phyloP scores from a whole-genome alignment of 1,140 invertebrate species.

The Cyrtorhinus lividipennis region DNA sequence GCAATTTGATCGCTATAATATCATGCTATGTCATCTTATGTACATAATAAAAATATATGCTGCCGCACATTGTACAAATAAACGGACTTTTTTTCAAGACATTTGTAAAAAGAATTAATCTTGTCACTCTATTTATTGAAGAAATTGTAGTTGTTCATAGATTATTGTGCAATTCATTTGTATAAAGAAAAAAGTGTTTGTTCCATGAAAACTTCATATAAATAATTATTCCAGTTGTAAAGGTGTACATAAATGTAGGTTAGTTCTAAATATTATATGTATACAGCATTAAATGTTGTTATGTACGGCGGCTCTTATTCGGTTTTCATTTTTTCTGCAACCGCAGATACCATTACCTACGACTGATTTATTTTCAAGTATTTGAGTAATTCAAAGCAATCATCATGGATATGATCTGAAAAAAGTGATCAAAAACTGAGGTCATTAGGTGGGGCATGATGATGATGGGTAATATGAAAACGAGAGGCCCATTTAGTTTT shows the following conservation, averaged over 20 bases:
- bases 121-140: conserved; percentile 9
- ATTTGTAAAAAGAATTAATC: conserved; percentile 12
- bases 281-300: conserved; percentile 21
- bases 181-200: background rate
- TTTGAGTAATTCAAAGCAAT: background rate
- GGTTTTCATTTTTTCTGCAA: no score
- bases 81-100: background rate
- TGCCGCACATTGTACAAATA: conserved; percentile 6
- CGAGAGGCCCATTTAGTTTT: no score
- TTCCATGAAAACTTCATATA: background rate
- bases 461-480: background rate
- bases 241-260: conserved; percentile 17
- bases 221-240: conserved; percentile 13
- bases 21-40: background rate
- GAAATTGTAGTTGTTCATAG: conserved; percentile 1
- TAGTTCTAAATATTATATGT: conserved; percentile 13
- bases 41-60: background rate
- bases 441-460: background rate
- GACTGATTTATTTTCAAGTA: background rate
- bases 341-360: no score
- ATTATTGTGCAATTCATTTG: conserved; percentile 9
- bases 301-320: conserved; percentile 6
- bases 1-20: background rate
- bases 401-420: background rate
- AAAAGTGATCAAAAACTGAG: background rate